phyloP scores from a whole-genome alignment of 2,888 invertebrate species.

The Andricus quercusramuli region DNA sequence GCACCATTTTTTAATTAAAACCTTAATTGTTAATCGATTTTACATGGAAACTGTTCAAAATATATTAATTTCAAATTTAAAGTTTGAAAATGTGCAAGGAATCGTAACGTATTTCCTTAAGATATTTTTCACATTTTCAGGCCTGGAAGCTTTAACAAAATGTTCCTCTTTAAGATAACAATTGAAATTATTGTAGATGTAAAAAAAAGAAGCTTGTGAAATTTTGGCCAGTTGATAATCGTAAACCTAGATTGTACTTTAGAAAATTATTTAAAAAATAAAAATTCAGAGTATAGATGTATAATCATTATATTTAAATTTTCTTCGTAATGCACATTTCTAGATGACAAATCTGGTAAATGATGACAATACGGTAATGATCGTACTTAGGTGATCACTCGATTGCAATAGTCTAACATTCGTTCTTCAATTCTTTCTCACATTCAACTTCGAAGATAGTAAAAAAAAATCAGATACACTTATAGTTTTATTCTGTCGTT shows the following conservation, averaged over 20 bases:
- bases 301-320: slow-evolving; percentile 52
- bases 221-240: too few relatives aligned
- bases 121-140: too few relatives aligned
- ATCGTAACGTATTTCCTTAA: too few relatives aligned
- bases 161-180: too few relatives aligned
- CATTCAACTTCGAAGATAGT: slow-evolving; percentile 29
- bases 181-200: too few relatives aligned
- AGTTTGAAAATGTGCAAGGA: too few relatives aligned
- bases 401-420: slow-evolving; percentile 40
- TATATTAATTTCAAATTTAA: too few relatives aligned
- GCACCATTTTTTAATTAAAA: too few relatives aligned
- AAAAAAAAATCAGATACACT: slow-evolving; percentile 37
- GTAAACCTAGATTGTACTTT: not conserved
- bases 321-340: slow-evolving; percentile 46
- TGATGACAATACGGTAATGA: slow-evolving; percentile 44
- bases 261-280: not conserved
- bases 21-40: too few relatives aligned
- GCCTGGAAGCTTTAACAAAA: too few relatives aligned
- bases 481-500: slow-evolving; percentile 37
- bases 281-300: slow-evolving; percentile 14
- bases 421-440: slow-evolving; percentile 10
- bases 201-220: too few relatives aligned
- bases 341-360: slow-evolving; percentile 48
- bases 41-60: too few relatives aligned
- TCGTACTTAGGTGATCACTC: slow-evolving; percentile 33